These are phyloP conservation scores for Mus spretus DNA, from an alignment of 2,797 vertebrate genomes.

Conservation along the genomic window DNA sequence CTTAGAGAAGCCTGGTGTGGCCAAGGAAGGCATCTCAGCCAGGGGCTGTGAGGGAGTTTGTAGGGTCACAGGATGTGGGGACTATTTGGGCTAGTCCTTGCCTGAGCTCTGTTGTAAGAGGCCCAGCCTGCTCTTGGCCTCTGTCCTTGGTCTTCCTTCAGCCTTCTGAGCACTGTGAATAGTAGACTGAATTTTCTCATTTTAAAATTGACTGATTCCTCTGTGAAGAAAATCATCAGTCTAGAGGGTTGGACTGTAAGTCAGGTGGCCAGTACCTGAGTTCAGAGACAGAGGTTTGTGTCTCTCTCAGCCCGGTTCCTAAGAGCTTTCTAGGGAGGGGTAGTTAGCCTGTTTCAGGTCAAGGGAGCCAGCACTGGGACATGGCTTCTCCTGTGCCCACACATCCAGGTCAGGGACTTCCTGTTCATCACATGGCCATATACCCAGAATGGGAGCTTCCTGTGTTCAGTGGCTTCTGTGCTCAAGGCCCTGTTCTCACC, in stretches of 20 bases:
- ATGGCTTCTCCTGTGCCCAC: neutral
- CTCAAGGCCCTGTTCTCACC: neutral
- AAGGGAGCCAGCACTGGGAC: neutral
- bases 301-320: no score
- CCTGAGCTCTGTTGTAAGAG: neutral
- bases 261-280: neutral
- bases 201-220: neutral
- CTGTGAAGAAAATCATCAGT: neutral
- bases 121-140: neutral
- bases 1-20: neutral
- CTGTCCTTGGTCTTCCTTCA: neutral
- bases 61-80: neutral
- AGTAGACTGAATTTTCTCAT: neutral
- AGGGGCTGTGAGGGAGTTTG: neutral
- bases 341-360: neutral
- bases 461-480: fast-evolving
- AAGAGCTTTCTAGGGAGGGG: neutral
- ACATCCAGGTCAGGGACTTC: neutral
- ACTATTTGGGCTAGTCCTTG: neutral
- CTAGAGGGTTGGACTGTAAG: fast-evolving
- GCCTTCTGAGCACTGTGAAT: neutral
- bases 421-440: fast-evolving
- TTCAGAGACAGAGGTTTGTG: neutral
- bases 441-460: neutral
- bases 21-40: neutral